phyloP scores from a whole-genome alignment of 2,888 invertebrate genomes.

The Volucella zonaria region DNA sequence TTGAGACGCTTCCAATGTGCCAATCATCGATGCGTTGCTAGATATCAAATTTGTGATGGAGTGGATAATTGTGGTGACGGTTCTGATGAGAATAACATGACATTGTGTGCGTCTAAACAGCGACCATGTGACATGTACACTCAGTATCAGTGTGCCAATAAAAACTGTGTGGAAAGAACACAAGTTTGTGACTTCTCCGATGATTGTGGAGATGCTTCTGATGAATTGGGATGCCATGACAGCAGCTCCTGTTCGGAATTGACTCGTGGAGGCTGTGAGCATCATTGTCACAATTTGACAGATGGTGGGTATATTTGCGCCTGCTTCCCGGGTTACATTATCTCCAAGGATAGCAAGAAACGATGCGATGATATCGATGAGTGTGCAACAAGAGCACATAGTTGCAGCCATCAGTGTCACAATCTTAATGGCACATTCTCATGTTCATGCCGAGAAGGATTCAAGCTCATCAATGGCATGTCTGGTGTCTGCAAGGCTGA shows the following conservation, averaged over 20 bases:
- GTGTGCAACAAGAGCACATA: conserved; percentile 91
- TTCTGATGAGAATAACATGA: conserved; percentile 97
- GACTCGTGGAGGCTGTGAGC: conserved; percentile 93
- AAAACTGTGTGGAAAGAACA: conserved; percentile 90
- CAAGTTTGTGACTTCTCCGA: conserved; percentile 94
- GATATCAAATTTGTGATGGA: conserved; percentile 94
- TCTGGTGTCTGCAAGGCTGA: conserved; percentile 92
- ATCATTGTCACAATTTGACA: conserved; percentile 93
- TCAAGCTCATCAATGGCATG: conserved; percentile 88
- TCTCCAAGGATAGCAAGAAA: conserved; percentile 90
- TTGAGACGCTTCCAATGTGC: conserved; percentile 93
- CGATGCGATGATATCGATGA: conserved; percentile 95
- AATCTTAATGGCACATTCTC: conserved; percentile 95
- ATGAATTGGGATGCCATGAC: conserved; percentile 94
- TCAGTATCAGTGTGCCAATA: conserved; percentile 95
- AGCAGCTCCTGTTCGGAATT: conserved; percentile 85
- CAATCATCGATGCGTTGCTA: conserved; percentile 93
- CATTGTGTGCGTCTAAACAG: conserved; percentile 90
- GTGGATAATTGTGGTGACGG: conserved; percentile 97
- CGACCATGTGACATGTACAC: conserved; percentile 89
- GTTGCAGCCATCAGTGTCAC: conserved; percentile 96
- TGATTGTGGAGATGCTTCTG: conserved; percentile 95
- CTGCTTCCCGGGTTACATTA: conserved; percentile 93
- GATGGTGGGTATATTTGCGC: conserved; percentile 94
- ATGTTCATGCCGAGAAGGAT: conserved; percentile 94